These are phyloP conservation scores for Branchellion lobata DNA, from an alignment of 2,888 invertebrate genomes.

Conservation along the genomic window DNA sequence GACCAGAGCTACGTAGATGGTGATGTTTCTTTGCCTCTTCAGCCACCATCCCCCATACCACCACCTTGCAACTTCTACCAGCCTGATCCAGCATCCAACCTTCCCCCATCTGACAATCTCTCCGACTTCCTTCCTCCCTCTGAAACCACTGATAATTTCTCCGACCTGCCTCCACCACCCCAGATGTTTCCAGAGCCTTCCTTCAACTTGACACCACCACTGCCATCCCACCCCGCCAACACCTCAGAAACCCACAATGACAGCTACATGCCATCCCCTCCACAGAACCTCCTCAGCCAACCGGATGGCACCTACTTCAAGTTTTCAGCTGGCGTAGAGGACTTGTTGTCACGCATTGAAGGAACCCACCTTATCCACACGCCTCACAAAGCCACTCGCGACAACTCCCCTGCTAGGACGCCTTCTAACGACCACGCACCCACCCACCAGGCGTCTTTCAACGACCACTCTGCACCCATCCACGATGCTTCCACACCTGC, in stretches of 20 bases:
- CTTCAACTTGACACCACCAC: conserved; percentile 14
- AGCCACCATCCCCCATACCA: conserved; percentile 51
- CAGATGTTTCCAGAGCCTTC: conserved; percentile 7
- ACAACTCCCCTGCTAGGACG: not conserved
- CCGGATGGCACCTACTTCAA: not conserved
- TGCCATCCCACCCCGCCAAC: not conserved
- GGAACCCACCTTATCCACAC: not conserved
- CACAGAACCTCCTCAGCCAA: not conserved
- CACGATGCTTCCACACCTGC: not conserved
- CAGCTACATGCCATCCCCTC: not conserved
- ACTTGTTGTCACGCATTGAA: not conserved
- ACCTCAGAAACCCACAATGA: not conserved
- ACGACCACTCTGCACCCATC: not conserved
- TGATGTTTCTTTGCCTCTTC: conserved; percentile 60
- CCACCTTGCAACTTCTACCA: conserved; percentile 52
- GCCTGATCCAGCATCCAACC: conserved; percentile 55
- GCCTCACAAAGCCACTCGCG: not conserved
- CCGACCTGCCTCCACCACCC: conserved; percentile 49
- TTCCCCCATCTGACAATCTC: conserved; percentile 47
- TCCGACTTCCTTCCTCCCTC: not conserved
- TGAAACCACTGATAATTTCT: conserved; percentile 15
- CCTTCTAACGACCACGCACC: not conserved
- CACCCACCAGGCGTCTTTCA: not conserved
- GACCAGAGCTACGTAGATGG: conserved; percentile 52
- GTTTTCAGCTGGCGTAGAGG: conserved; percentile 1